phyloP scores from a whole-genome alignment of 2,797 vertebrate genomes.

The Sphaeramia orbicularis region DNA sequence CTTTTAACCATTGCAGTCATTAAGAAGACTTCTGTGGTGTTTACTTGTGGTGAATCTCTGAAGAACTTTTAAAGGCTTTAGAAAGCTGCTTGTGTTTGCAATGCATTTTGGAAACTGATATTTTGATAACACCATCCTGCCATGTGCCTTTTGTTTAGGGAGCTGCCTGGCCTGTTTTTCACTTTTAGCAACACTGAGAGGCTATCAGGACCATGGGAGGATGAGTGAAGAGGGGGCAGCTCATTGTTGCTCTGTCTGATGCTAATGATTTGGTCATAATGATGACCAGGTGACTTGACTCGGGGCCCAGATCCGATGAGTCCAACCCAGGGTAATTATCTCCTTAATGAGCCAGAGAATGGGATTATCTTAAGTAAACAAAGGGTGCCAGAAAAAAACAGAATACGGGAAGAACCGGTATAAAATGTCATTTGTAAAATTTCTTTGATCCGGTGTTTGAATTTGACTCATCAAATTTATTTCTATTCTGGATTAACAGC shows the following conservation, averaged over 20 bases:
- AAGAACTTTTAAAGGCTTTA: background rate
- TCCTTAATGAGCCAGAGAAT: slow-evolving; percentile 35
- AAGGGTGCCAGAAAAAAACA: background rate
- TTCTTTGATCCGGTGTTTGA: background rate
- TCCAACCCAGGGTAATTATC: slow-evolving; percentile 38
- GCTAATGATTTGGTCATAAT: slow-evolving; percentile 60
- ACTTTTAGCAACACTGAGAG: slow-evolving; percentile 44
- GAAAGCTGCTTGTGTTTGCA: slow-evolving; percentile 56
- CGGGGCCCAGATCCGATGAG: slow-evolving; percentile 46
- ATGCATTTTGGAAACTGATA: slow-evolving; percentile 58
- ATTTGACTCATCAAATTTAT: background rate
- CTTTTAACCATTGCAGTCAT: too few relatives aligned
- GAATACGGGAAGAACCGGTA: too few relatives aligned
- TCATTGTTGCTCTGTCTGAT: slow-evolving; percentile 64
- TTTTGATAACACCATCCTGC: slow-evolving; percentile 54
- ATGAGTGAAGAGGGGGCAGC: slow-evolving; percentile 17
- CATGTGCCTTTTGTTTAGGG: slow-evolving; percentile 41
- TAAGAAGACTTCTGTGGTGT: too few relatives aligned
- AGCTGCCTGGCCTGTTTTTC: slow-evolving; percentile 22
- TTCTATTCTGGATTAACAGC: slow-evolving; percentile 15
- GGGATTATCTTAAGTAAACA: slow-evolving; percentile 6
- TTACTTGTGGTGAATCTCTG: too few relatives aligned
- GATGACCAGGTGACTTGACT: slow-evolving; percentile 61
- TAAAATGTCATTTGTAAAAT: background rate
- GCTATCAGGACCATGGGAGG: slow-evolving; percentile 28